A percentile compares a stretch with the other conserved stretches of the same genome.
Conservation (phyloP, 2,113 vertebrate species). For the Acrocephalus arundinaceus region DNA sequence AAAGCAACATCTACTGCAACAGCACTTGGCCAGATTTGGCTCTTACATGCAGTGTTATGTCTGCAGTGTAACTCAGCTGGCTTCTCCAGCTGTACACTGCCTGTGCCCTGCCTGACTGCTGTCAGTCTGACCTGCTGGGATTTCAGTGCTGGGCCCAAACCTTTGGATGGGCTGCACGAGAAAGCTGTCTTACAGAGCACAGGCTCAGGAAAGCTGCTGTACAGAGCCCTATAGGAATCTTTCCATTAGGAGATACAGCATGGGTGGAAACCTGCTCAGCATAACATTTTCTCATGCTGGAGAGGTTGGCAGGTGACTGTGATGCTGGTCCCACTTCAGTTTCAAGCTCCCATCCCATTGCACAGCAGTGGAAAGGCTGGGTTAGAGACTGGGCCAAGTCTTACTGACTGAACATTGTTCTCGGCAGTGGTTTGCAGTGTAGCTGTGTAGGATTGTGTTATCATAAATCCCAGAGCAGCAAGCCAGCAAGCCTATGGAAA, state of each 20-base stretch:
- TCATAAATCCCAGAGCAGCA: neutral
- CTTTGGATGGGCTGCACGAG: neutral
- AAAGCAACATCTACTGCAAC: constrained; percentile 33
- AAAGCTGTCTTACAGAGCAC: neutral
- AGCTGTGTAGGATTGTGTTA: neutral
- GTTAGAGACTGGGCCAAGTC: neutral
- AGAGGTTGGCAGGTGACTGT: neutral
- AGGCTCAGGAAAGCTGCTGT: neutral
- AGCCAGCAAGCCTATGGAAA: constrained; percentile 26
- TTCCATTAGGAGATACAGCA: neutral
- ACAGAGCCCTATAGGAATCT: neutral
- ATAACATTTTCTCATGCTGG: neutral
- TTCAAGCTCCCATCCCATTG: neutral
- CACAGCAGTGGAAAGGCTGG: neutral
- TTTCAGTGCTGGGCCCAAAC: neutral
- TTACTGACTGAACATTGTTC: neutral
- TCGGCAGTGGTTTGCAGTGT: neutral
- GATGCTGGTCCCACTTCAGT: rapidly evolving
- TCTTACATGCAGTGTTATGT: neutral
- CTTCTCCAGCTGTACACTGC: neutral
- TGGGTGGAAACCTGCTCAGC: neutral
- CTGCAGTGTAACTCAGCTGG: neutral
- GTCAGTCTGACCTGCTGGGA: neutral
- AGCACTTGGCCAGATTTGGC: neutral
- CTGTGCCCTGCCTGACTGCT: neutral